Conservation (phyloP, 2,888 invertebrate genomes). For the Ormyrus pomaceus region DNA sequence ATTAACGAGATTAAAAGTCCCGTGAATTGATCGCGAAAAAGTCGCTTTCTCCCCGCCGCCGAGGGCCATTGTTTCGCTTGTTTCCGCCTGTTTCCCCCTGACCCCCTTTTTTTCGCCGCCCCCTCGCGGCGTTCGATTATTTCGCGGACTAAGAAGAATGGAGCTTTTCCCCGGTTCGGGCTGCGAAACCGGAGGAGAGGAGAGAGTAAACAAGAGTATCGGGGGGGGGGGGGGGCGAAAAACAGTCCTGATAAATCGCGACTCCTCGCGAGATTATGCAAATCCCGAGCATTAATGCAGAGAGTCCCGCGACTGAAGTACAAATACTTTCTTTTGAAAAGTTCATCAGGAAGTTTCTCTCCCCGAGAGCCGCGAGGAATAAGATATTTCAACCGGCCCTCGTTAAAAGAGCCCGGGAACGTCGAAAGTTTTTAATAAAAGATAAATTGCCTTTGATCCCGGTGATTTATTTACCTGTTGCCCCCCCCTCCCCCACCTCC, state of each 20-base stretch:
- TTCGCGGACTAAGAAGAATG: too few species aligned
- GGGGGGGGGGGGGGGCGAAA: background rate
- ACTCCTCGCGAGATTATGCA: slow-evolving; percentile 23
- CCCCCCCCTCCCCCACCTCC: background rate
- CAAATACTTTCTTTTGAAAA: background rate
- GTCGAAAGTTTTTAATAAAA: slow-evolving; percentile 33
- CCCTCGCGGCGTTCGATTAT: too few species aligned
- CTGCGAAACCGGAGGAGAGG: too few species aligned
- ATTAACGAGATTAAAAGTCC: slow-evolving; percentile 50
- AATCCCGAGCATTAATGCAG: background rate
- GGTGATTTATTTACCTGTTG: slow-evolving; percentile 44
- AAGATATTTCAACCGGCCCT: slow-evolving; percentile 25
- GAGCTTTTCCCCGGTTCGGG: too few species aligned
- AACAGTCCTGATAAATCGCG: background rate
- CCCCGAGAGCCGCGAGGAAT: background rate
- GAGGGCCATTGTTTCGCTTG: too few species aligned
- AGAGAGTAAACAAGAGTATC: too few species aligned
- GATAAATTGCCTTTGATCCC: slow-evolving; percentile 39
- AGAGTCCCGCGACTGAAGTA: background rate
- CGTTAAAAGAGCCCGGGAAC: background rate
- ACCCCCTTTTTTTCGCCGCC: too few species aligned
- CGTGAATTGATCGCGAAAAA: slow-evolving; percentile 33
- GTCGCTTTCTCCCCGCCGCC: slow-evolving; percentile 6
- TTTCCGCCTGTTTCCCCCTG: too few species aligned
- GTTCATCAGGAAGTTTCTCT: background rate